Evolutionary conservation across 2,113 vertebrate species (phyloP), one percentile per base, ranked within the genome.

Genomic region (Ptychochromis oligacanthus): DNA sequence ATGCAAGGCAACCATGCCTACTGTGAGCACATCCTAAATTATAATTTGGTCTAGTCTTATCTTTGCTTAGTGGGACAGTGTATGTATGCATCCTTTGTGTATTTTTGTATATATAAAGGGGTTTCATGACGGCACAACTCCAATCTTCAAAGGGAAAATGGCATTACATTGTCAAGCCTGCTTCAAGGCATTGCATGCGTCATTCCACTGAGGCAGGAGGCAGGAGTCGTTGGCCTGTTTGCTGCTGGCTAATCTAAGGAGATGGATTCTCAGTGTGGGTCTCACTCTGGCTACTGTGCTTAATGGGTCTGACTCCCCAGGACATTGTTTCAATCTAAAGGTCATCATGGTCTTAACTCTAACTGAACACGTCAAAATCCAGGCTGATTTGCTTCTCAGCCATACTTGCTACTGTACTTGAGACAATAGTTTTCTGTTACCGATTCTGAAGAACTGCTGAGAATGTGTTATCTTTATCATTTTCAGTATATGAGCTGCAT

Each of bases 261-360:
- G 90, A 89, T 87, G 84, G 87, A 90, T 91, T 89, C 81, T 86
- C 83, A 56, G 65, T 22, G 83, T 55, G 60, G 56, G 64, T 31
- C 80, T 83, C 65, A 70, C 80, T 75, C 62, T 79, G 79, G 79
- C 87, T 64, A 61, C 85, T 88, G 89, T 87, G 80, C 77, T 88
- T 91, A 92, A 92, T 91, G 86, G 87, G 18, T 89, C 88, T 77
- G 77, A 89, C 90, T 92, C 90, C 92, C 88, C 59, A 62, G 88
- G 89, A 91, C 91, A 87, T 91, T 80, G 86, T 91, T 91, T 87
- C 85, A 92, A 89, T 93, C 90, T 89, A 93, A 91, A 93, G 90
- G 91, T 93, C 91, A 88, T 80, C 67, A 40, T 40, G 82, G 90
- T 89, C 84, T 84, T 22, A 65, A 86, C 83, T 85, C 31, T 20